phyloP scores from a whole-genome alignment of 1,140 invertebrate species.

The Marisa cornuarietis region DNA sequence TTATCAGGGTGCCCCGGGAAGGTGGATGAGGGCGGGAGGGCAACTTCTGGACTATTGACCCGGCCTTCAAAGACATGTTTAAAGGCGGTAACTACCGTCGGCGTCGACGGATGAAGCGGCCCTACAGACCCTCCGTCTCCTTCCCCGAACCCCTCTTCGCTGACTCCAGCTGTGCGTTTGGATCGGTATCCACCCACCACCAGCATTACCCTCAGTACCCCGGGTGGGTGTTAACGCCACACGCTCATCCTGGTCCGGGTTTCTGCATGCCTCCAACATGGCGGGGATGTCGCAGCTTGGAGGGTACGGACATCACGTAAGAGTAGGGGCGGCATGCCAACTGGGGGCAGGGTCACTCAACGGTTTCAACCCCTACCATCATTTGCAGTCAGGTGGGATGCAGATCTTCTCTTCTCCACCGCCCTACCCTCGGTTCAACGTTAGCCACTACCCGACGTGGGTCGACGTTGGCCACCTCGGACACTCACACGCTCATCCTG shows the following conservation, averaged over 20 bases:
- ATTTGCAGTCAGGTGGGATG: slow-evolving; percentile 36
- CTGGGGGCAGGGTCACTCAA: slow-evolving; percentile 47
- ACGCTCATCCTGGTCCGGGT: slow-evolving; percentile 31
- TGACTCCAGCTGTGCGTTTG: slow-evolving; percentile 52
- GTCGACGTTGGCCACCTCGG: no score
- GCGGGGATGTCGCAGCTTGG: slow-evolving; percentile 45
- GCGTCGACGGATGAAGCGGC: slow-evolving; percentile 58
- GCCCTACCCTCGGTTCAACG: slow-evolving; percentile 44
- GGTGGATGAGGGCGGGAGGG: slow-evolving; percentile 62
- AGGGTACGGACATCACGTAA: slow-evolving; percentile 48
- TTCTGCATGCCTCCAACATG: slow-evolving; percentile 23
- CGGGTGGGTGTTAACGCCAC: slow-evolving; percentile 46
- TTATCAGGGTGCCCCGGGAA: slow-evolving; percentile 64
- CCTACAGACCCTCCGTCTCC: slow-evolving; percentile 56
- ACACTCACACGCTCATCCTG: slow-evolving; percentile 39
- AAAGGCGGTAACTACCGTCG: slow-evolving; percentile 64
- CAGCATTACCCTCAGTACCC: slow-evolving; percentile 53
- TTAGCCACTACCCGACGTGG: no score
- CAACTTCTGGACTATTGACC: slow-evolving; percentile 65
- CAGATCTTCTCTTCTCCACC: slow-evolving; percentile 49
- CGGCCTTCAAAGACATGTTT: slow-evolving; percentile 65
- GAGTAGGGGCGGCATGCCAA: slow-evolving; percentile 50
- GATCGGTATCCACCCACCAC: slow-evolving; percentile 58
- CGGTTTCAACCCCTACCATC: slow-evolving; percentile 41
- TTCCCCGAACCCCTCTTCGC: slow-evolving; percentile 58